Percentiles rank a stretch among this genome's conserved stretches.
phyloP scores from a whole-genome alignment of 1,140 invertebrate species.

The Lineus longissimus region DNA sequence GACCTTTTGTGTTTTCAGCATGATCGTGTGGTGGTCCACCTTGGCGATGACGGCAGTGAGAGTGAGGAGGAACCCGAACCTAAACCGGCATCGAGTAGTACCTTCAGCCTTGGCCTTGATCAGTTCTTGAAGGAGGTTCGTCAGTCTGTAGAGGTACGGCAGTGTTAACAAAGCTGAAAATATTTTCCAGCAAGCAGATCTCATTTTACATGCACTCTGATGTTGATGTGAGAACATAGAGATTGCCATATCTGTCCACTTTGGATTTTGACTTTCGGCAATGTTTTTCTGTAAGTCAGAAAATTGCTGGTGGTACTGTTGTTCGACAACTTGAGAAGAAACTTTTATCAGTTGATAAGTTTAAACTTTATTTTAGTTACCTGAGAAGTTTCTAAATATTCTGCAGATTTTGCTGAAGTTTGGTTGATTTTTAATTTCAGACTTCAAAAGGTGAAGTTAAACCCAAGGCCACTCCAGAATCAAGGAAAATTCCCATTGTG shows the following conservation, averaged over 20 bases:
- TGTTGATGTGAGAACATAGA: neutral
- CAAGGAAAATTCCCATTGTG: neutral
- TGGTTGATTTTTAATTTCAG: too few species aligned
- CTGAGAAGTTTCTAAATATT: too few species aligned
- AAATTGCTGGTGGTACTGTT: too few species aligned
- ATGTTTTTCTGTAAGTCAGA: too few species aligned
- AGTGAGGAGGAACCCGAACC: conserved; percentile 21
- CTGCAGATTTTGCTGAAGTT: too few species aligned
- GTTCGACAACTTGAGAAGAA: too few species aligned
- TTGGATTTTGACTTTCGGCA: neutral
- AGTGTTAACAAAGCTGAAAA: neutral
- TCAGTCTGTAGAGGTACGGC: conserved; percentile 30
- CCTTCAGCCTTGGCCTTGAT: conserved; percentile 30
- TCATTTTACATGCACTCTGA: neutral
- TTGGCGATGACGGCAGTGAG: conserved; percentile 36
- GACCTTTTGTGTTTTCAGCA: conserved; percentile 13
- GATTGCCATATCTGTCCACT: neutral
- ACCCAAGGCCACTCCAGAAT: too few species aligned
- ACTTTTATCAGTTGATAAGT: too few species aligned
- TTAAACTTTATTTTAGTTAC: too few species aligned
- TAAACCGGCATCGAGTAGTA: neutral
- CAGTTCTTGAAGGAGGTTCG: conserved; percentile 39
- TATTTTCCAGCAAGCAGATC: neutral
- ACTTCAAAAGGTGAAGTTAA: too few species aligned
- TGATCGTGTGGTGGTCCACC: conserved; percentile 40